These are phyloP conservation scores for Clarias laeviceps DNA, from an alignment of 2,797 vertebrate genomes.

Conservation along the genomic window DNA sequence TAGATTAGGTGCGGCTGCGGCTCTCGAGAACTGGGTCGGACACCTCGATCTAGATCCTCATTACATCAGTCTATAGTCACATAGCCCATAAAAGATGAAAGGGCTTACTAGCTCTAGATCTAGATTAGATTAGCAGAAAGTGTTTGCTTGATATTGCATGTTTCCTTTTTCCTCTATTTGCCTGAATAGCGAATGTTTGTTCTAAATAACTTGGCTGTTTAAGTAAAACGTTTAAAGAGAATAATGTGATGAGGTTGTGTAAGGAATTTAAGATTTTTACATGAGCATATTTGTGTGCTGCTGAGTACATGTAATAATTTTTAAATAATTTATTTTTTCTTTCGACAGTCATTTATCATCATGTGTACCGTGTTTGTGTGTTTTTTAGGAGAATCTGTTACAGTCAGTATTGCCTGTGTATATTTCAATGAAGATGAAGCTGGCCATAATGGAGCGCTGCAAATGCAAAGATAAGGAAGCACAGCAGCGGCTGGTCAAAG, in stretches of 20 bases:
- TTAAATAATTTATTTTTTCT: background rate
- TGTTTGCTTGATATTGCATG: background rate
- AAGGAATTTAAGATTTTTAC: background rate
- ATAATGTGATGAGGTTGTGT: too few relatives aligned
- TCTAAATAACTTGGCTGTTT: background rate
- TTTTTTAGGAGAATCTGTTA: slow-evolving; percentile 88
- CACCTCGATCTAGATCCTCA: background rate
- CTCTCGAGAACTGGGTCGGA: too few relatives aligned
- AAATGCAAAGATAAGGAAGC: slow-evolving; percentile 86
- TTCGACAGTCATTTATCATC: background rate
- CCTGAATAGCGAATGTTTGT: background rate
- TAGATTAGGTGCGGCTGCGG: too few relatives aligned
- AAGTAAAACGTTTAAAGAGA: too few relatives aligned
- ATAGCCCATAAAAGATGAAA: background rate
- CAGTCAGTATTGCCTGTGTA: slow-evolving; percentile 94
- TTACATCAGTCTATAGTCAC: background rate
- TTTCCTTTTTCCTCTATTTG: background rate
- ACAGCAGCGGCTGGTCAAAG: slow-evolving; percentile 82
- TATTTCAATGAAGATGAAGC: slow-evolving; percentile 99
- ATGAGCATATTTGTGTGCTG: background rate
- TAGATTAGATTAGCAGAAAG: slow-evolving; percentile 4
- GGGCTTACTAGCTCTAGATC: background rate
- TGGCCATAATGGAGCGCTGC: slow-evolving; percentile 88
- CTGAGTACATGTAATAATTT: background rate
- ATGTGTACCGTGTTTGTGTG: background rate